Evolutionary conservation across 2,888 invertebrate genomes (phyloP).

Genomic region (Minunthozetes semirufus): DNA sequence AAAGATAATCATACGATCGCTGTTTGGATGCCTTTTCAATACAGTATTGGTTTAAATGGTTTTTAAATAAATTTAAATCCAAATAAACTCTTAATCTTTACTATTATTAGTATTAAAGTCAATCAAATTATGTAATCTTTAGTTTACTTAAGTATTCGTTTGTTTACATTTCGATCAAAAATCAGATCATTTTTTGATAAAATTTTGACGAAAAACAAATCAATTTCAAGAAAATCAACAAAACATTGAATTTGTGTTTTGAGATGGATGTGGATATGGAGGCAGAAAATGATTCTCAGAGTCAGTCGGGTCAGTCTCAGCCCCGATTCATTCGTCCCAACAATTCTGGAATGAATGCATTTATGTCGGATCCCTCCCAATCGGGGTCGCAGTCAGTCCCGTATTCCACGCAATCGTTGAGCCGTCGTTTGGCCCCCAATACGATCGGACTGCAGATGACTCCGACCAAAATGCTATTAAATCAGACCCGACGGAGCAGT

Average conservation of each 20-base stretch:
- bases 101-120: no score
- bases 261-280: constrained; percentile 20
- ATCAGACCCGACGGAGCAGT: constrained; percentile 32
- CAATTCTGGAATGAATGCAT: background rate
- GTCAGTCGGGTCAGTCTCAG: background rate
- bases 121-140: no score
- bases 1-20: no score
- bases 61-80: no score
- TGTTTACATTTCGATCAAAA: background rate
- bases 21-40: no score
- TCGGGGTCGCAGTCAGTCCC: background rate
- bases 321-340: background rate
- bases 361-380: background rate
- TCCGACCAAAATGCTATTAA: constrained; percentile 19
- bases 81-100: no score
- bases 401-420: constrained; percentile 24
- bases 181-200: background rate
- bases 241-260: background rate
- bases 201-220: background rate
- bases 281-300: background rate
- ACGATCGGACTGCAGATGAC: constrained; percentile 22
- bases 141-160: no score
- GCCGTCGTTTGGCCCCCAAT: constrained; percentile 22
- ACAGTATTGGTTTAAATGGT: no score
- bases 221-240: background rate